phyloP scores from a whole-genome alignment of 2,888 invertebrate species.

The Kryphioiulus occultus region DNA sequence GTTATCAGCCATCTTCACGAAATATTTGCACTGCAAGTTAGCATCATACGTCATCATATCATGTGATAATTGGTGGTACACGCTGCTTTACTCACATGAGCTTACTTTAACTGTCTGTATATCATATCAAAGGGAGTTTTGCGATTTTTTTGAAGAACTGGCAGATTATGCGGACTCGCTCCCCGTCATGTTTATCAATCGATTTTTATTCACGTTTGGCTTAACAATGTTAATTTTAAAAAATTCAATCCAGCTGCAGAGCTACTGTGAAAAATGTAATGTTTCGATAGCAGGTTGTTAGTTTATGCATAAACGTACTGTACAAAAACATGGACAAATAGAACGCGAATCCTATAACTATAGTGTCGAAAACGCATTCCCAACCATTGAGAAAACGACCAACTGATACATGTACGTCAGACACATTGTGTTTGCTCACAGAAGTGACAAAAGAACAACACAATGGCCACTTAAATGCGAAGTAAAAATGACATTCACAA shows the following conservation, averaged over 20 bases:
- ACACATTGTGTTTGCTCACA: slow-evolving; percentile 12
- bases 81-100: too few species aligned
- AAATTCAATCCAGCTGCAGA: too few species aligned
- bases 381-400: neutral
- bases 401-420: neutral
- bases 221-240: neutral
- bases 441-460: slow-evolving; percentile 1
- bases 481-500: neutral
- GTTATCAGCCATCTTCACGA: too few species aligned
- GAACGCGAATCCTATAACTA: neutral
- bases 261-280: too few species aligned
- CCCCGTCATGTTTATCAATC: neutral
- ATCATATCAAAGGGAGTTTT: too few species aligned
- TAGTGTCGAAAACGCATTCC: neutral
- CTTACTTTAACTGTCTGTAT: too few species aligned
- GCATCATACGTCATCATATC: too few species aligned
- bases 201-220: neutral
- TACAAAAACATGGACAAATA: neutral
- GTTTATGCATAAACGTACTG: neutral
- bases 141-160: neutral
- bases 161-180: neutral
- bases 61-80: too few species aligned
- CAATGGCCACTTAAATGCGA: neutral
- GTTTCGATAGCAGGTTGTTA: neutral
- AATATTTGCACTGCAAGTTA: too few species aligned